Conservation (phyloP, 2,888 invertebrate species). For the Acleris sparsana region DNA sequence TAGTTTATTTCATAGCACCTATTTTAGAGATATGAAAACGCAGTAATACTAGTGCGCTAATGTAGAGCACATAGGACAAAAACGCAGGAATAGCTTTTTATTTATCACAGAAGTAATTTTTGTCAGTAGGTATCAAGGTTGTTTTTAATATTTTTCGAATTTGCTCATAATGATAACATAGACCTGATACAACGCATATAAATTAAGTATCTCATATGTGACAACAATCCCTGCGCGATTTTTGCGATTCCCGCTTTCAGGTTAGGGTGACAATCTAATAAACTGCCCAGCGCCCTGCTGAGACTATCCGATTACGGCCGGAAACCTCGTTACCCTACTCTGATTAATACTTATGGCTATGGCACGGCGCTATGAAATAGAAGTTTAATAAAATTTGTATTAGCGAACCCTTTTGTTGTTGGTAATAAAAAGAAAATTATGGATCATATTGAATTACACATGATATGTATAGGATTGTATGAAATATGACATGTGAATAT, state of each 20-base stretch:
- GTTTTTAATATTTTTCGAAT: no score
- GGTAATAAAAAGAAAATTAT: slow-evolving; percentile 27
- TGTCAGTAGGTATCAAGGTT: no score
- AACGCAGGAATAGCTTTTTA: no score
- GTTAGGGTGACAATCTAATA: slow-evolving; percentile 81
- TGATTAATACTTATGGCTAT: slow-evolving; percentile 76
- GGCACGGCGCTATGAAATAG: slow-evolving; percentile 39
- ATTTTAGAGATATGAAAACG: no score
- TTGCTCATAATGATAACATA: not conserved
- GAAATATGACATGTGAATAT: not conserved
- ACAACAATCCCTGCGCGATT: slow-evolving; percentile 27
- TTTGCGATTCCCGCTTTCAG: slow-evolving; percentile 53
- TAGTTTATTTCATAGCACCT: no score
- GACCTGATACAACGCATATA: not conserved
- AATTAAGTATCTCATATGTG: slow-evolving; percentile 13
- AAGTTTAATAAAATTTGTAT: slow-evolving; percentile 35
- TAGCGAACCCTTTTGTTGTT: slow-evolving; percentile 31
- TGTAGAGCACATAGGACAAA: no score
- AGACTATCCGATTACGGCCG: slow-evolving; percentile 74
- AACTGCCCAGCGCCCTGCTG: slow-evolving; percentile 74
- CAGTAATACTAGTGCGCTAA: no score
- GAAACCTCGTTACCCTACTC: slow-evolving; percentile 79
- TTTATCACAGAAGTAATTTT: no score
- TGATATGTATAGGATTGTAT: slow-evolving; percentile 13
- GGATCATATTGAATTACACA: slow-evolving; percentile 23